Evolutionary conservation across 2,888 invertebrate genomes (phyloP).

Genomic region (Leucania comma): DNA sequence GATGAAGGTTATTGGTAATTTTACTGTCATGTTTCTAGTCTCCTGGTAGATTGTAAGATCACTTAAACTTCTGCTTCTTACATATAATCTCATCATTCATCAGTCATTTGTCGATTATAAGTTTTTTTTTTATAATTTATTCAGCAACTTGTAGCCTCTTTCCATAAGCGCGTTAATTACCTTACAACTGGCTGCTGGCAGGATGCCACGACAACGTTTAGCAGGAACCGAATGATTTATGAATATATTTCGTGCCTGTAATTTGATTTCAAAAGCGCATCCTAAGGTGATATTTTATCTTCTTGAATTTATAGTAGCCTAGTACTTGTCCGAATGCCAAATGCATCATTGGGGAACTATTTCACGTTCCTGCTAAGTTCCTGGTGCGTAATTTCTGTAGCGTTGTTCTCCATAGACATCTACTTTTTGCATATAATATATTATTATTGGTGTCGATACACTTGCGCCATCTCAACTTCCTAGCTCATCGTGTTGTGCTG

Average conservation of each 20-base stretch:
- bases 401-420: too few relatives aligned
- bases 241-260: conserved; percentile 7
- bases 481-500: too few relatives aligned
- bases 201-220: conserved; percentile 31
- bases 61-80: too few relatives aligned
- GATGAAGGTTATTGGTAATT: too few relatives aligned
- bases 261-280: conserved; percentile 38
- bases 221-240: conserved; percentile 41
- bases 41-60: too few relatives aligned
- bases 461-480: too few relatives aligned
- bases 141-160: conserved; percentile 27
- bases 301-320: conserved; percentile 1
- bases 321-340: background rate
- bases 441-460: too few relatives aligned
- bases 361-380: background rate
- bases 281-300: background rate
- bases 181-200: conserved; percentile 31
- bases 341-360: background rate
- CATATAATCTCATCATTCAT: too few relatives aligned
- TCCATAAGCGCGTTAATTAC: conserved; percentile 24
- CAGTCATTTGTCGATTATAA: too few relatives aligned
- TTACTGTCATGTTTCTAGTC: too few relatives aligned
- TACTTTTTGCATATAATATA: too few relatives aligned
- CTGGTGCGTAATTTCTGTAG: too few relatives aligned
- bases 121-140: conserved; percentile 5